These are phyloP conservation scores for Coleophora deauratella DNA, from an alignment of 2,888 invertebrate species.

Conservation along the genomic window DNA sequence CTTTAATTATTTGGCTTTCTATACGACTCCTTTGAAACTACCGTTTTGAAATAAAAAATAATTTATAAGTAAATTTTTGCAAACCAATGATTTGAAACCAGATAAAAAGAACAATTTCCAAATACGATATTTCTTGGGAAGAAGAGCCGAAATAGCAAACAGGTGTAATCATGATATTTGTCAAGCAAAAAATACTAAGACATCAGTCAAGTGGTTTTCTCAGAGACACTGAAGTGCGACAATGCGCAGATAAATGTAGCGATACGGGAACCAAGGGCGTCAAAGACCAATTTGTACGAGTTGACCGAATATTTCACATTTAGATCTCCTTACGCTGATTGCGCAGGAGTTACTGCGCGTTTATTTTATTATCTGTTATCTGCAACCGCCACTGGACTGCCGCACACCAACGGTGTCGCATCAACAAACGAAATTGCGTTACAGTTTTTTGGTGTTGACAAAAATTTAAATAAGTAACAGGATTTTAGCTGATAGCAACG, in stretches of 20 bases:
- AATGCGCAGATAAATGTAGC: constrained; percentile 30
- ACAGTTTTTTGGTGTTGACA: background rate
- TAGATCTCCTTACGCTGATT: constrained; percentile 44
- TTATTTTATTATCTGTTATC: constrained; percentile 13
- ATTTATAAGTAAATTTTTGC: no score
- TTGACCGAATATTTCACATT: constrained; percentile 44
- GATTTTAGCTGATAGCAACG: no score
- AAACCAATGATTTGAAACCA: no score
- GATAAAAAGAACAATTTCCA: no score
- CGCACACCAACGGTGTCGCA: background rate
- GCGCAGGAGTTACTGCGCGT: constrained; percentile 30
- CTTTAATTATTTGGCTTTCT: background rate
- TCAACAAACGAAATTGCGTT: background rate
- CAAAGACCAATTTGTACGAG: constrained; percentile 58
- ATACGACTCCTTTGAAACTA: background rate
- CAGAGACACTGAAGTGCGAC: constrained; percentile 31
- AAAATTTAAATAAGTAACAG: no score
- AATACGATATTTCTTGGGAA: no score
- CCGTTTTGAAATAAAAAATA: background rate
- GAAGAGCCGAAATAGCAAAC: no score
- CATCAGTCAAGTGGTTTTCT: constrained; percentile 30
- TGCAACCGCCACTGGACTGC: background rate
- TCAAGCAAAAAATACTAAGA: no score
- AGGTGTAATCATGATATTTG: no score
- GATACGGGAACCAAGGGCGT: constrained; percentile 46